phyloP scores from a whole-genome alignment of 2,888 invertebrate genomes.

The Epinotia nisella region DNA sequence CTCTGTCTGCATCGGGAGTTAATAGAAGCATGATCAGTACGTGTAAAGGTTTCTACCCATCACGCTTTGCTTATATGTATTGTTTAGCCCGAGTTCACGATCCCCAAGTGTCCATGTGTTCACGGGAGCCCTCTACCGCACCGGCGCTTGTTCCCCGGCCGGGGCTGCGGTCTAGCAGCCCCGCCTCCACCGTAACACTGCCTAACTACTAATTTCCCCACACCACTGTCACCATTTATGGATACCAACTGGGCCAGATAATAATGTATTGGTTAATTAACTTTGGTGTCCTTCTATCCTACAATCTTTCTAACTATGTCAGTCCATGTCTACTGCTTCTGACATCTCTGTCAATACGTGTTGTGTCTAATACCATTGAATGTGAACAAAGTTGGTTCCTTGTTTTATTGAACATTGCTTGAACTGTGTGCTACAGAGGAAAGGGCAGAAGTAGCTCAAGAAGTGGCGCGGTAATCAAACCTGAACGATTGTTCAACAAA shows the following conservation, averaged over 20 bases:
- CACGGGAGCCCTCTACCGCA: constrained; percentile 17
- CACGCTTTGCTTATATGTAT: constrained; percentile 42
- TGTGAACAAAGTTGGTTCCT: constrained; percentile 5
- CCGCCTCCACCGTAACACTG: constrained; percentile 20
- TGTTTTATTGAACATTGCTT: constrained; percentile 22
- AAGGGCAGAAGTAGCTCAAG: neutral
- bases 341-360: constrained; percentile 14
- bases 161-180: constrained; percentile 13
- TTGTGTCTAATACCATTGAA: constrained; percentile 26
- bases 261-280: constrained; percentile 32
- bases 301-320: constrained; percentile 35
- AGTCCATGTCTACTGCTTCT: constrained; percentile 33
- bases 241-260: constrained; percentile 23
- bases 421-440: constrained; percentile 4
- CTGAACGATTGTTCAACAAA: constrained; percentile 5
- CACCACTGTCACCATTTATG: constrained; percentile 28
- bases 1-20: neutral
- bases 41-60: constrained; percentile 33
- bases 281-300: constrained; percentile 39
- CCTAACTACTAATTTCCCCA: constrained; percentile 32
- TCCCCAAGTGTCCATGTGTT: constrained; percentile 20
- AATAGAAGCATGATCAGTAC: constrained; percentile 16
- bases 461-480: constrained; percentile 3
- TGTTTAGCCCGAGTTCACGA: constrained; percentile 25
- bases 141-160: constrained; percentile 21